Evolutionary conservation across 2,888 invertebrate genomes (phyloP).

Genomic region (Lithophane ornitopus): DNA sequence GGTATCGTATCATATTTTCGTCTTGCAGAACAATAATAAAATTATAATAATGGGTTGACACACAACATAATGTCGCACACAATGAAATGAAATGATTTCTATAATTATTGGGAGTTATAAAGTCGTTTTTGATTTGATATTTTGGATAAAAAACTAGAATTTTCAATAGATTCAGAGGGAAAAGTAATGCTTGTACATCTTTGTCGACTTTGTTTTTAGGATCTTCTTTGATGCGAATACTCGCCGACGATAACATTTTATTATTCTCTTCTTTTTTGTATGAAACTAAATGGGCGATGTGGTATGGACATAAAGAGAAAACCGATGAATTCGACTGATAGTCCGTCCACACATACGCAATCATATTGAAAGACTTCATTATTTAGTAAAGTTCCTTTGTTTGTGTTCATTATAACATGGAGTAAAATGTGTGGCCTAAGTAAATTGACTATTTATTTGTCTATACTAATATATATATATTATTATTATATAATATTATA

Average conservation of each 20-base stretch:
- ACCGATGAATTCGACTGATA: neutral
- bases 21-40: neutral
- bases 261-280: neutral
- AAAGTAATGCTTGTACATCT: conserved; percentile 16
- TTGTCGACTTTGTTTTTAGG: conserved; percentile 5
- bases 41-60: conserved; percentile 9
- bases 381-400: neutral
- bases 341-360: too few species aligned
- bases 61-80: neutral
- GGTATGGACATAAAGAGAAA: neutral
- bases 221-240: neutral
- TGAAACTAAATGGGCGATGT: neutral
- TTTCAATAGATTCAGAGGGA: conserved; percentile 18
- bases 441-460: too few species aligned
- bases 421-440: neutral
- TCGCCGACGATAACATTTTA: neutral
- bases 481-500: too few species aligned
- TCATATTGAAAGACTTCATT: neutral
- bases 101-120: conserved; percentile 17
- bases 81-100: neutral
- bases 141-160: conserved; percentile 6
- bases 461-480: too few species aligned
- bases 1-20: conserved; percentile 1
- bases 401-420: neutral
- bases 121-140: conserved; percentile 10